Evolutionary conservation across 1,140 invertebrate species (phyloP), one percentile per base, ranked within the genome.

Genomic region (Rhyzopertha dominica): DNA sequence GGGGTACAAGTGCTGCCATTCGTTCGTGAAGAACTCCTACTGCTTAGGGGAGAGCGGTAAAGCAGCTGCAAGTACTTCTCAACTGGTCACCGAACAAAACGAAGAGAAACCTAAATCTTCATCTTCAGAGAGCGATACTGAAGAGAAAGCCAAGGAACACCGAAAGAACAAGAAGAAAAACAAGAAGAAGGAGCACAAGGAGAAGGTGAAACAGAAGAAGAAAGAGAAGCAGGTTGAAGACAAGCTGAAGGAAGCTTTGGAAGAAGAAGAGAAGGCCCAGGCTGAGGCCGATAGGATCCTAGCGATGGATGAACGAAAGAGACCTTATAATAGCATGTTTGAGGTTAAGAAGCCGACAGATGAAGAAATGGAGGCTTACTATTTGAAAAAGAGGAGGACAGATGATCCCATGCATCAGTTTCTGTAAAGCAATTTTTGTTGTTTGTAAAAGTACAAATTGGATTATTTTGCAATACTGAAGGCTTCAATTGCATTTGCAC

Each of bases 1-100:
- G 96, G 96, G 95, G 0, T 99, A 87, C 66, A 87, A 87, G 61
- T 98, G 96, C 63, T 99, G 96, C 69, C 83, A 97, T 66, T 92
- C 90, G 0, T 85, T 88, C 49, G 79, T 98, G 1, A 95, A 95
- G 75, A 85, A 88, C 73, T 89, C 86, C 0, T 90, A 90, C 58
- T 90, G 87, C 51, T 86, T 90, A 18, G 92, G 93, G 3, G 84
- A 87, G 61, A 74, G 82, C 5, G 88, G 87, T 10, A 82, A 80
- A 61, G 45, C 32, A 43, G 12, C 47, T 42, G 31, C 58, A 54
- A 35, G 54, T 61, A 52, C n/a, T n/a, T n/a, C n/a, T n/a, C n/a
- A n/a, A n/a, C n/a, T n/a, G n/a, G n/a, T n/a, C n/a, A n/a, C n/a
- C n/a, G n/a, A n/a, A n/a, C n/a, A n/a, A n/a, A n/a, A n/a, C n/a